Percentiles rank a stretch among this genome's conserved stretches.
phyloP scores from a whole-genome alignment of 2,888 invertebrate genomes.

The Lysandra coridon region DNA sequence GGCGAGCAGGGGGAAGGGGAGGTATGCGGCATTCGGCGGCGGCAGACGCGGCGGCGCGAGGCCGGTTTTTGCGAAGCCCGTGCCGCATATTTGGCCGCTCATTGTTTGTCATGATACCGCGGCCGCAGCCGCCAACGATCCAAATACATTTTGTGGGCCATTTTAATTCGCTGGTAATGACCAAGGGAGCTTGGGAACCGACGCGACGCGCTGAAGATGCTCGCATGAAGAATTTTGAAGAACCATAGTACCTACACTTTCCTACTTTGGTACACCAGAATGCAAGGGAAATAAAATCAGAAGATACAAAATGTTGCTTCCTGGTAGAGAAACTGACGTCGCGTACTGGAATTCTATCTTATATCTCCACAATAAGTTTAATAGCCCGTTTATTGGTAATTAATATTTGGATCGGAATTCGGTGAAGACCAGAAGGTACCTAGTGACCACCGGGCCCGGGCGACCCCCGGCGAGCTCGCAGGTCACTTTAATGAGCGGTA shows the following conservation, averaged over 20 bases:
- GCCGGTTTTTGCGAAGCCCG: conserved; percentile 21
- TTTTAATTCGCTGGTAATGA: background rate
- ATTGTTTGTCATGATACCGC: conserved; percentile 29
- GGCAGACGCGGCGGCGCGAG: conserved; percentile 33
- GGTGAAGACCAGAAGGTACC: background rate
- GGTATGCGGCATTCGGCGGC: conserved; percentile 28
- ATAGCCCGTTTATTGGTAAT: background rate
- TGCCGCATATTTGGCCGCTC: conserved; percentile 24
- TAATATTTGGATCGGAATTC: background rate
- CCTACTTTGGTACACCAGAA: background rate
- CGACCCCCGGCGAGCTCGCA: background rate
- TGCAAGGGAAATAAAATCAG: background rate
- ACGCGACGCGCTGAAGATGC: background rate
- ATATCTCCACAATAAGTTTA: background rate
- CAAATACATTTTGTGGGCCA: background rate
- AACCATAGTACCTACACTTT: background rate
- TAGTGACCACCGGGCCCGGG: background rate
- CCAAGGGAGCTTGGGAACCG: background rate
- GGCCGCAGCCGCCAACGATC: background rate
- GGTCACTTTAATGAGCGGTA: background rate
- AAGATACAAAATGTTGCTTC: background rate
- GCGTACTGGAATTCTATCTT: background rate
- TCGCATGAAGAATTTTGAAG: background rate
- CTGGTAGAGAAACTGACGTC: no score
- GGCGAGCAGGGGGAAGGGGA: background rate